These are phyloP conservation scores for Columba janthina DNA, from an alignment of 2,113 vertebrate genomes.

Conservation along the genomic window DNA sequence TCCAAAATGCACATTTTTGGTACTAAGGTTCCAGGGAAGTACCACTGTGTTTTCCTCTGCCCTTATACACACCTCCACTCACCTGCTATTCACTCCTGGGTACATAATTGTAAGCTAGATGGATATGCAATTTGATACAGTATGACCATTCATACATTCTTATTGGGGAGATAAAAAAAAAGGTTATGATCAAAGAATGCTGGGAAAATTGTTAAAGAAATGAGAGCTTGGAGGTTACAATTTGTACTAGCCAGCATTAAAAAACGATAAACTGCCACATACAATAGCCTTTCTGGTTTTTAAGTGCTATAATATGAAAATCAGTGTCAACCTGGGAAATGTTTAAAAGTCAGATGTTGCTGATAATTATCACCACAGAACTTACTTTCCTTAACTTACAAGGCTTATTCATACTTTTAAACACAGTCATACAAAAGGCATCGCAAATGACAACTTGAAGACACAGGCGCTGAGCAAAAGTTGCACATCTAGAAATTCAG, in stretches of 20 bases:
- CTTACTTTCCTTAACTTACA: not conserved
- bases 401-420: not conserved
- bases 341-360: not conserved
- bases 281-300: not conserved
- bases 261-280: not conserved
- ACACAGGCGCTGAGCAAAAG: not conserved
- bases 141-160: not conserved
- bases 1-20: not conserved
- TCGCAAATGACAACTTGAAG: accelerated
- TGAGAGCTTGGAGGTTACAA: not conserved
- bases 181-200: not conserved
- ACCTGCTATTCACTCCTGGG: not conserved
- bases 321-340: not conserved
- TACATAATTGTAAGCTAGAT: not conserved
- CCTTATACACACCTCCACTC: not conserved
- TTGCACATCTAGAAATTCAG: not conserved
- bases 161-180: not conserved
- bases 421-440: not conserved
- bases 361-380: not conserved
- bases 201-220: not conserved
- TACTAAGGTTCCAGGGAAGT: not conserved
- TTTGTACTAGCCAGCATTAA: not conserved
- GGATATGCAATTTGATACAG: not conserved
- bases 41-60: not conserved
- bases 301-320: not conserved